These are phyloP conservation scores for Rhagoletis pomonella DNA, from an alignment of 1,140 invertebrate genomes.

Conservation along the genomic window DNA sequence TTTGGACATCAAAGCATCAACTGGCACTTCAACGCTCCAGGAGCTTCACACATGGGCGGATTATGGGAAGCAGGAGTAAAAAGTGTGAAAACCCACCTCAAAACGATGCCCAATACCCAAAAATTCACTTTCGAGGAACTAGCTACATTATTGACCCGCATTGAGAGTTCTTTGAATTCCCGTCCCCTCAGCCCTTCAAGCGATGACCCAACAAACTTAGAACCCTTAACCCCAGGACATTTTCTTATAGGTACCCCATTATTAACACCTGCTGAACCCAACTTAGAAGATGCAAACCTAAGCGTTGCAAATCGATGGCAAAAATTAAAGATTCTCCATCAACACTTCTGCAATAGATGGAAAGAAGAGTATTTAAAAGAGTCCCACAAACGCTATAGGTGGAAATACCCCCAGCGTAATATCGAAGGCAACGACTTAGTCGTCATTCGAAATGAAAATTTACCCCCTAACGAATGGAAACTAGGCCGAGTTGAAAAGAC, in stretches of 20 bases:
- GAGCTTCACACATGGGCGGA: no score
- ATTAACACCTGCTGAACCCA: background rate
- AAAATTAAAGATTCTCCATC: background rate
- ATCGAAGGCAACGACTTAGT: background rate
- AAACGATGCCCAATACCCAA: background rate
- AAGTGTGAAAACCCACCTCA: constrained; percentile 14
- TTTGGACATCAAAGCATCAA: no score
- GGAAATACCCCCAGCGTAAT: constrained; percentile 17
- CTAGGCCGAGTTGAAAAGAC: background rate
- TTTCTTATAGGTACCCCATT: constrained; percentile 41
- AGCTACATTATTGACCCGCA: background rate
- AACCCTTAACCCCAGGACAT: constrained; percentile 50
- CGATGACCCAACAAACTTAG: constrained; percentile 42
- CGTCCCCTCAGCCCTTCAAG: constrained; percentile 23
- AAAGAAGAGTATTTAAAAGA: constrained; percentile 55
- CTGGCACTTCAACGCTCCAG: no score
- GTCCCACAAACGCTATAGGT: constrained; percentile 33
- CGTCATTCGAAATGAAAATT: background rate
- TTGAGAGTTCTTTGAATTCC: constrained; percentile 46
- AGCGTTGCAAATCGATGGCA: no score
- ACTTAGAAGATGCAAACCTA: no score
- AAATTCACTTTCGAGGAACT: constrained; percentile 50
- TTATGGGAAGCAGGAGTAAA: no score
- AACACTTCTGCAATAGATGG: constrained; percentile 49
- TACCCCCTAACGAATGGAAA: no score